Evolutionary conservation across 1,140 invertebrate genomes (phyloP), one percentile per base, ranked within the genome.

Genomic region (Cyphomyrmex costatus): DNA sequence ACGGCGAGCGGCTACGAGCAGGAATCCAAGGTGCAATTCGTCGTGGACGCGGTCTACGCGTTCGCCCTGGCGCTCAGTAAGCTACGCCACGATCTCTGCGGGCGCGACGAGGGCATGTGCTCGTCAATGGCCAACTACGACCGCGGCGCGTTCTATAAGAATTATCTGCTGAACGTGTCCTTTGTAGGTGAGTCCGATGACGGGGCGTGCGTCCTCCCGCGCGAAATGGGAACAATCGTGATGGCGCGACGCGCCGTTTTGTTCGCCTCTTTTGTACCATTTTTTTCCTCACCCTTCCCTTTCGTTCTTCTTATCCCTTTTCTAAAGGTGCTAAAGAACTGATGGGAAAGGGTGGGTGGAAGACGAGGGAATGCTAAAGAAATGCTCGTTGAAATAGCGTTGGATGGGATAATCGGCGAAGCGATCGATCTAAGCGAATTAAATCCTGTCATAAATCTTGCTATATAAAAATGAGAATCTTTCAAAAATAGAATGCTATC

Each of bases 21-120:
- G 91, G 98, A 98, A 92, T 97, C 97, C 21, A 98, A 98, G 95
- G 97, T 98, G 7, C 98, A 98, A 91, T 98, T 98, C 92, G 97
- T 98, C 36, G 97, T 98, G 60, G 97, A 98, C 93, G 98, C 98
- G 19, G 98, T 98, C 4, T 98, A 98, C 91, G 97, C 98, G 0
- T 97, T 98, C 91, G 98, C 98, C 3, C 95, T 97, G 90, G 98
- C 97, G 0, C 95, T 98, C 14, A 96, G 96, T 94, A 96, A 96
- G 84, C 94, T 97, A 63, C 96, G 96, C 79, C 91, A 92, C 24
- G 96, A 96, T 82, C 85, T 96, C 4, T 97, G 97, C 36, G 93
- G 93, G 7, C 63, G 21, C 6, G 92, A 92, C 19, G 91, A 94
- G 2, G 95, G 95, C 3, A 93, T 97, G n/a, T 97, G 97, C 92